Conservation (phyloP, 2,113 vertebrate species). For the Ivindomyrus marchei region DNA sequence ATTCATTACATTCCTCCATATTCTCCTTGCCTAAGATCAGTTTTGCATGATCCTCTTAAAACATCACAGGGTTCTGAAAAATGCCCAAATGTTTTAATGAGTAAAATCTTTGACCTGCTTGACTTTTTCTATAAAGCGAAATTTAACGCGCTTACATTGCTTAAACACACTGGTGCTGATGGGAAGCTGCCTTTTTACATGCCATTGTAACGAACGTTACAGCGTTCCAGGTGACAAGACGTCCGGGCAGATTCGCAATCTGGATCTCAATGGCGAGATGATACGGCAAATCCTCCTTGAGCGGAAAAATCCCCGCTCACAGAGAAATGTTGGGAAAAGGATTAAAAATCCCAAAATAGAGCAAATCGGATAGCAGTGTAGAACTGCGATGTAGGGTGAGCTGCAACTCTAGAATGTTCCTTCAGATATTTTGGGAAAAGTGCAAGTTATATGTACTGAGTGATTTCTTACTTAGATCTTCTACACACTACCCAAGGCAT, state of each 20-base stretch:
- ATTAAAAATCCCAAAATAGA: conserved; percentile 8
- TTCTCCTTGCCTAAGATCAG: background rate
- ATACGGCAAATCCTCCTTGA: background rate
- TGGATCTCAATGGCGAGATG: background rate
- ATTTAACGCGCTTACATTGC: background rate
- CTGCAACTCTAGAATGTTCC: background rate
- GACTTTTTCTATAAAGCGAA: background rate
- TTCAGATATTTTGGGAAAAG: background rate
- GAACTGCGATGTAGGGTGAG: background rate
- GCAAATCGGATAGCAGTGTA: background rate
- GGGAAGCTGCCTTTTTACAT: background rate
- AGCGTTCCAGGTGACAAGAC: background rate
- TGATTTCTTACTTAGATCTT: background rate
- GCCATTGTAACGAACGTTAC: background rate
- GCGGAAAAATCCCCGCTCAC: conserved; percentile 5
- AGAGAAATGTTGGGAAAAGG: background rate
- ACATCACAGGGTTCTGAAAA: background rate
- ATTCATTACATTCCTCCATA: background rate
- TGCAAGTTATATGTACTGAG: background rate
- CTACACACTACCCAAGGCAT: background rate
- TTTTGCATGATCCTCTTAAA: background rate
- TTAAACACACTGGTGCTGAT: background rate
- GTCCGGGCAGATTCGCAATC: background rate
- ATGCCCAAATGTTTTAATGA: background rate
- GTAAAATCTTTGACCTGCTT: background rate